Conservation (phyloP, 2,797 vertebrate genomes). For the Ceyx erithaca region DNA sequence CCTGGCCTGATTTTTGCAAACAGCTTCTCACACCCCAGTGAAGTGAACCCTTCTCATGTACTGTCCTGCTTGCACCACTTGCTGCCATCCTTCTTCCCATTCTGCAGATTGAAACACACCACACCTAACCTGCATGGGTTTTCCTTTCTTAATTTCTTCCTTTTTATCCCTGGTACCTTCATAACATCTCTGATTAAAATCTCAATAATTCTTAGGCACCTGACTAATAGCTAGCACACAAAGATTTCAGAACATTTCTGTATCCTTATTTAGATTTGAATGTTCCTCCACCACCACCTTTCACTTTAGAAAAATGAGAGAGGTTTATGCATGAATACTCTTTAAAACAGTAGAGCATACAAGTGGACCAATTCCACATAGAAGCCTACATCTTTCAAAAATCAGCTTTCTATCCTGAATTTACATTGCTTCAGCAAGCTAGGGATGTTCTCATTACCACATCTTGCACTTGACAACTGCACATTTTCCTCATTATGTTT, state of each 20-base stretch:
- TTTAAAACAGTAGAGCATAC: neutral
- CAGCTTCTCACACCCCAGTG: neutral
- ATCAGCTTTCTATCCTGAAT: neutral
- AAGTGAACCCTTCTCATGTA: neutral
- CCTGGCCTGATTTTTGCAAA: neutral
- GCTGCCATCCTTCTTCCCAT: neutral
- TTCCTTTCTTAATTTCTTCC: neutral
- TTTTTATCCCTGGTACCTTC: neutral
- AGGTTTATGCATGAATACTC: neutral
- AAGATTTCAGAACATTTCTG: neutral
- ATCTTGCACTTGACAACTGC: neutral
- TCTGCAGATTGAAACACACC: neutral
- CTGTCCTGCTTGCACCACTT: neutral
- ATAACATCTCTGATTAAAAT: neutral
- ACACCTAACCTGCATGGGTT: neutral
- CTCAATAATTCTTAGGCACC: neutral
- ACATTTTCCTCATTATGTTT: neutral
- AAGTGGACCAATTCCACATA: neutral
- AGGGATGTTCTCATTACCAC: neutral
- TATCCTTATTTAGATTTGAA: neutral
- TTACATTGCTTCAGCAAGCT: neutral
- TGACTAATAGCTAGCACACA: neutral
- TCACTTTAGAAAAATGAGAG: neutral
- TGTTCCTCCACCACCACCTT: neutral
- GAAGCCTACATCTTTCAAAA: neutral